Conservation (phyloP, 2,113 vertebrate species). For the Pelmatolapia mariae region DNA sequence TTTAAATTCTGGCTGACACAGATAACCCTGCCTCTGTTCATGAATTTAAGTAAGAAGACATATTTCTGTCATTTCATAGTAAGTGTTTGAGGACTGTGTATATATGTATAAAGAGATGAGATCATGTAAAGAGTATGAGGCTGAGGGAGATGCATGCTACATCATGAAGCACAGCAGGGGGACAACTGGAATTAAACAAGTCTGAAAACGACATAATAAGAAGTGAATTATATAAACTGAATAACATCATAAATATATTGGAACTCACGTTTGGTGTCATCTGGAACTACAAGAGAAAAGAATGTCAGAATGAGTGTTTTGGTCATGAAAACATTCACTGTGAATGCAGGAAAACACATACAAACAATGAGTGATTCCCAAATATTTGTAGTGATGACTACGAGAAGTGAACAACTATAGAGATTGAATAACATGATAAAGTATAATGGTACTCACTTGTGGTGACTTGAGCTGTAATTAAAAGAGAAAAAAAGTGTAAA, state of each 20-base stretch:
- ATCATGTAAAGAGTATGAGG: background rate
- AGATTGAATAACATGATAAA: too few species aligned
- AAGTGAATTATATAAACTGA: background rate
- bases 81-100: background rate
- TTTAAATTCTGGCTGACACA: background rate
- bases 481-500: background rate
- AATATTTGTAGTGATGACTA: background rate
- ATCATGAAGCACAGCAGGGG: background rate
- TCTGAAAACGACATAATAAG: background rate
- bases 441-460: too few species aligned
- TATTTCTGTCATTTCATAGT: fast-evolving
- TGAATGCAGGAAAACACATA: background rate
- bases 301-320: background rate
- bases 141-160: background rate
- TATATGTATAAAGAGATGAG: background rate
- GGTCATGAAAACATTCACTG: background rate
- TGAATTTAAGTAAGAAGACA: background rate
- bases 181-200: background rate
- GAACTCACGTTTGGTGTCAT: fast-evolving
- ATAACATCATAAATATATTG: background rate
- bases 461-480: background rate
- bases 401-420: too few species aligned
- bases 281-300: fast-evolving
- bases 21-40: background rate
- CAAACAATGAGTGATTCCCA: background rate